phyloP scores from a whole-genome alignment of 1,140 invertebrate species.

The Liolophura sinensis region DNA sequence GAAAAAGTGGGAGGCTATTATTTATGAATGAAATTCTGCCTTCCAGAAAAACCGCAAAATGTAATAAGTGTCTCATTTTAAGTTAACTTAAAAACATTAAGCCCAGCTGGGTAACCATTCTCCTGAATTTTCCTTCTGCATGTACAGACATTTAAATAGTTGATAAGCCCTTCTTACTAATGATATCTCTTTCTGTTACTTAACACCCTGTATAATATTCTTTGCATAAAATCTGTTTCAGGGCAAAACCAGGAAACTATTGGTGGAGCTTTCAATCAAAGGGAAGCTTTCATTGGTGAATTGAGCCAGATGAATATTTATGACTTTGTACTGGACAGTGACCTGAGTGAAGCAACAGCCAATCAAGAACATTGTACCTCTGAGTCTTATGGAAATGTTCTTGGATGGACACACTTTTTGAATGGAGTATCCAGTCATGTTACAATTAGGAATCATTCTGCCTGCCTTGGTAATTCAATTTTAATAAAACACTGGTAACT shows the following conservation, averaged over 20 bases:
- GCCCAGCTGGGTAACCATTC: too few relatives aligned
- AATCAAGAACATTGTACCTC: slow-evolving; percentile 14
- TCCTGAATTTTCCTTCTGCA: too few relatives aligned
- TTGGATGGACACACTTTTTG: slow-evolving; percentile 17
- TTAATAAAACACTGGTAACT: too few relatives aligned
- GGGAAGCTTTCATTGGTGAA: slow-evolving; percentile 14
- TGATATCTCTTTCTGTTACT: too few relatives aligned
- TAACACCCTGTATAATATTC: background rate
- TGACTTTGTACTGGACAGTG: slow-evolving; percentile 3
- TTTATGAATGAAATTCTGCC: too few relatives aligned
- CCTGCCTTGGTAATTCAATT: background rate
- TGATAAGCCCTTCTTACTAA: too few relatives aligned
- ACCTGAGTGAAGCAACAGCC: slow-evolving; percentile 8
- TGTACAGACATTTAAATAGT: too few relatives aligned
- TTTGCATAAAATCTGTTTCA: slow-evolving; percentile 1
- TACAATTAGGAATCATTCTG: background rate
- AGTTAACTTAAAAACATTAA: too few relatives aligned
- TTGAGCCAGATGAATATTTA: slow-evolving; percentile 21
- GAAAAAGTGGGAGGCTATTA: too few relatives aligned
- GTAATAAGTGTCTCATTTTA: too few relatives aligned
- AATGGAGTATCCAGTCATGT: slow-evolving; percentile 6
- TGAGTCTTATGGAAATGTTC: slow-evolving; percentile 15
- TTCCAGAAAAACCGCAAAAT: too few relatives aligned
- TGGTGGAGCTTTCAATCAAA: background rate
- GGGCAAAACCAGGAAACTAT: slow-evolving; percentile 12